phyloP scores from a whole-genome alignment of 1,140 invertebrate genomes.

The Vanessa atalanta region DNA sequence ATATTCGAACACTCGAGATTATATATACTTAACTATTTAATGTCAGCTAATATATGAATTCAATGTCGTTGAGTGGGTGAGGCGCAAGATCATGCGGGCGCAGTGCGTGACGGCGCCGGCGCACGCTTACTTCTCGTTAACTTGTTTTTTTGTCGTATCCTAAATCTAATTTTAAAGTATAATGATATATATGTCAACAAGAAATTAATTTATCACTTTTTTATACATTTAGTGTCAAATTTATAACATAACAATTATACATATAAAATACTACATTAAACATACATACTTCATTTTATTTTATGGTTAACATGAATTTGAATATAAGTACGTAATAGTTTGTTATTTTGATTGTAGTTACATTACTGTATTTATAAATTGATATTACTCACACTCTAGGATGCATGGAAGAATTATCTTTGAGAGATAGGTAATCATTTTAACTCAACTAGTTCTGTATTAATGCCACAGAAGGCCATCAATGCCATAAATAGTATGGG shows the following conservation, averaged over 20 bases:
- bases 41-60: slow-evolving; percentile 23
- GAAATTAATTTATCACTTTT: neutral
- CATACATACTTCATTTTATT: too few relatives aligned
- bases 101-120: slow-evolving; percentile 13
- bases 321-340: too few relatives aligned
- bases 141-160: slow-evolving; percentile 22
- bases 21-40: slow-evolving; percentile 25
- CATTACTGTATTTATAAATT: too few relatives aligned
- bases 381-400: too few relatives aligned
- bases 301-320: too few relatives aligned
- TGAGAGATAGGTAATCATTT: too few relatives aligned
- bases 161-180: slow-evolving; percentile 12
- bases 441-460: too few relatives aligned
- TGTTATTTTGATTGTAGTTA: too few relatives aligned
- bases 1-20: slow-evolving; percentile 6
- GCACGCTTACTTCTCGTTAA: neutral
- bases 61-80: slow-evolving; percentile 34
- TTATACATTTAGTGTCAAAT: neutral
- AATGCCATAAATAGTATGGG: too few relatives aligned
- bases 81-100: slow-evolving; percentile 16
- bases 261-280: too few relatives aligned
- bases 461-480: too few relatives aligned
- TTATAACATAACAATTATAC: neutral
- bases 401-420: too few relatives aligned
- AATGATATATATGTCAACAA: slow-evolving; percentile 9